Evolutionary conservation across 2,797 vertebrate species (phyloP).

Genomic region (Scomberomorus guttatus): DNA sequence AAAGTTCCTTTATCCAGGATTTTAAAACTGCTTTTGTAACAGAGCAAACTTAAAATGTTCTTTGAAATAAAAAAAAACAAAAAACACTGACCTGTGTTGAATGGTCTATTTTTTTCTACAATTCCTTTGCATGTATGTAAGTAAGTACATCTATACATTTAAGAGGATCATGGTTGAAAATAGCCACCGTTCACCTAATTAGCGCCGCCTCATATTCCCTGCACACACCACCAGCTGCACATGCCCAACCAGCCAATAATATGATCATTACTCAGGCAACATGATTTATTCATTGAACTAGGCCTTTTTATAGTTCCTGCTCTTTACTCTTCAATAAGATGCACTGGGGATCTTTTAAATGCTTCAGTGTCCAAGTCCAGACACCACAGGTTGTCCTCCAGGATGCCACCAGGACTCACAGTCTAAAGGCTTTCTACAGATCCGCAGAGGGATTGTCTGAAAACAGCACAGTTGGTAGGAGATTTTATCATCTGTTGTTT

Average conservation of each 20-base stretch:
- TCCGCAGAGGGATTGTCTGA: constrained; percentile 19
- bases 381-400: constrained; percentile 2
- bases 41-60: constrained; percentile 82
- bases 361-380: constrained; percentile 8
- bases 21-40: constrained; percentile 86
- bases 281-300: constrained; percentile 59
- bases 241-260: constrained; percentile 17
- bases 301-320: constrained; percentile 41
- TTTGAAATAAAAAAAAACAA: constrained; percentile 79
- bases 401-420: background rate
- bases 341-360: constrained; percentile 1
- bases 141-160: constrained; percentile 53
- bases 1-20: constrained; percentile 73
- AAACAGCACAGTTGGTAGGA: constrained; percentile 40
- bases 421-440: background rate
- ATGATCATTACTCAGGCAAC: constrained; percentile 18
- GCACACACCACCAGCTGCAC: constrained; percentile 23
- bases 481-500: constrained; percentile 51
- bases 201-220: constrained; percentile 16
- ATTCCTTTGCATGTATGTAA: constrained; percentile 13
- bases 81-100: constrained; percentile 43
- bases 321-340: background rate
- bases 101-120: background rate
- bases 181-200: constrained; percentile 37
- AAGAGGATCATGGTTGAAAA: constrained; percentile 35